These are phyloP conservation scores for Stenodema calcarata DNA, from an alignment of 2,888 invertebrate genomes.

Conservation along the genomic window DNA sequence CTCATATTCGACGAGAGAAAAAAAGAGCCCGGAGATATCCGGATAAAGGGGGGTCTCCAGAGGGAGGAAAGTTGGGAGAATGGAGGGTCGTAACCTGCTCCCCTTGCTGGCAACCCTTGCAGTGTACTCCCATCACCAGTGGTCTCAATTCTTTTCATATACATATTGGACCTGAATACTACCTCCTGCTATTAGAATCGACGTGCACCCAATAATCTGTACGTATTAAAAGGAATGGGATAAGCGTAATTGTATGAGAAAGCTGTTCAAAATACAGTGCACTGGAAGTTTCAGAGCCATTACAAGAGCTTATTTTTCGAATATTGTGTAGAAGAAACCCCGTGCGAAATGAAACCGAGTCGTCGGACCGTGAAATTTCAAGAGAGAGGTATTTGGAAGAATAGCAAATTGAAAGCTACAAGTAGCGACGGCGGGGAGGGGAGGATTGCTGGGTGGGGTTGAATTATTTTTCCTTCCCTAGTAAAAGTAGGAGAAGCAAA, in stretches of 20 bases:
- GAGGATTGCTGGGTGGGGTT: not conserved
- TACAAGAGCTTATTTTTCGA: too few relatives aligned
- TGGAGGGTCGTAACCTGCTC: not conserved
- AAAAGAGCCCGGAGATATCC: not conserved
- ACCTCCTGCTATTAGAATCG: too few relatives aligned
- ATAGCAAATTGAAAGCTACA: not conserved
- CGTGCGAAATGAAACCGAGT: not conserved
- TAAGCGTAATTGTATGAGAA: too few relatives aligned
- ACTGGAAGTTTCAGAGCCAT: too few relatives aligned
- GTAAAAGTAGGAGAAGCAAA: not conserved
- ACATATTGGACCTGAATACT: not conserved
- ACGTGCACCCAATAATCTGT: not conserved
- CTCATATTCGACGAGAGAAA: not conserved
- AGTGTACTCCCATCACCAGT: not conserved
- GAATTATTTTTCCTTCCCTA: not conserved
- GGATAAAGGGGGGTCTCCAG: not conserved
- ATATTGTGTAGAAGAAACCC: not conserved
- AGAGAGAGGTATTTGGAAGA: not conserved
- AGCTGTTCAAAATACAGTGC: too few relatives aligned
- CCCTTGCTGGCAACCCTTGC: not conserved
- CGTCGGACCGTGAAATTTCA: not conserved
- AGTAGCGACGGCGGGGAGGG: not conserved
- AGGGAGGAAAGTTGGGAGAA: not conserved
- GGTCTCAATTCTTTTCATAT: not conserved
- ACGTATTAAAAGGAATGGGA: too few relatives aligned